phyloP scores from a whole-genome alignment of 2,797 vertebrate genomes.

The Dipus sagitta region DNA sequence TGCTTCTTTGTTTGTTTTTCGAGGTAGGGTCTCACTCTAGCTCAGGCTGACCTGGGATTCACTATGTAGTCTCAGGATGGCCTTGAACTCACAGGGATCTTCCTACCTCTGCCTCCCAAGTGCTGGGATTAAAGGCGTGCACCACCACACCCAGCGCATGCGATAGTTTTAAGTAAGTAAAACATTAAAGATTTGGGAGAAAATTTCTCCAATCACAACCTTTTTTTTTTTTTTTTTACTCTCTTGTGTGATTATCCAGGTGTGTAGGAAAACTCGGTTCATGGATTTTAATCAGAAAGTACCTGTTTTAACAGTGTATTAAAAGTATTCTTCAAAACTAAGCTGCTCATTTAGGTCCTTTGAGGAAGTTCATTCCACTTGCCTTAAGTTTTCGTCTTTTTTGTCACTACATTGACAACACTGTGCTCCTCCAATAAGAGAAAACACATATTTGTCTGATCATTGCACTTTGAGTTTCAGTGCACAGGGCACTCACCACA shows the following conservation, averaged over 20 bases:
- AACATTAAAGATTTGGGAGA: not conserved
- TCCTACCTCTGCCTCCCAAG: no score
- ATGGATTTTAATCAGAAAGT: not conserved
- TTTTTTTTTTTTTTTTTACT: not conserved
- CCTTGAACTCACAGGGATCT: no score
- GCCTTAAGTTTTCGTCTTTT: not conserved
- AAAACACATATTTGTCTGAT: not conserved
- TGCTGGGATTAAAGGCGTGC: no score
- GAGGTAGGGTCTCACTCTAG: no score
- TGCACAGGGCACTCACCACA: no score
- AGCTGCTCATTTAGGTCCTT: not conserved
- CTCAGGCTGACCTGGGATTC: no score
- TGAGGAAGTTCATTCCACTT: not conserved
- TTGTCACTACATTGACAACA: not conserved
- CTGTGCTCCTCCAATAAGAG: not conserved
- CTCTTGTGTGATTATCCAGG: not conserved
- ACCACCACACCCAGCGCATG: not conserved
- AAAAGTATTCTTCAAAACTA: not conserved
- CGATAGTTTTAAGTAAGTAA: slow-evolving; percentile 11
- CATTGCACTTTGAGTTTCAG: not conserved
- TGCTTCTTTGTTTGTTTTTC: no score
- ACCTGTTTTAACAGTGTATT: not conserved
- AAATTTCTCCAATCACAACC: not conserved
- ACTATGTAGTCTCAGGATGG: no score
- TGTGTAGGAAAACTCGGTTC: not conserved